Conservation (phyloP, 37 sponge, comb jelly and placozoan genomes). For the Beroe ovata region DNA sequence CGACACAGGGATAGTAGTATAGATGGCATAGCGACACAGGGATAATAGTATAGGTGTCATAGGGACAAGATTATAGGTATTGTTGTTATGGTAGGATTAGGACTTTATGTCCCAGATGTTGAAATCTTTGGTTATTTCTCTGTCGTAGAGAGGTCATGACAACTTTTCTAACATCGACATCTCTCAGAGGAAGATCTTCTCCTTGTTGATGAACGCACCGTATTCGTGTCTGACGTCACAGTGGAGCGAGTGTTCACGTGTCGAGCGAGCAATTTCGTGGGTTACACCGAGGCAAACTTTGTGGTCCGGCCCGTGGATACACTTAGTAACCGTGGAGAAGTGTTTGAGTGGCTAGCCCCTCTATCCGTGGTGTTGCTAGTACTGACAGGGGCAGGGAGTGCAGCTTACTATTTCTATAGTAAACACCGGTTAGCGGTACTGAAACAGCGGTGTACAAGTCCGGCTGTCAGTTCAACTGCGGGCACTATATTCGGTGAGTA, state of each 20-base stretch:
- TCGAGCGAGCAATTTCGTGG: conserved; percentile 20
- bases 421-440: conserved; percentile 17
- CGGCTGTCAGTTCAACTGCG: background rate
- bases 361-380: conserved; percentile 16
- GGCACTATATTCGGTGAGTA: conserved; percentile 36
- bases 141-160: no score
- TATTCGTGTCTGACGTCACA: conserved; percentile 47
- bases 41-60: no score
- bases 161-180: no score
- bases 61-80: no score
- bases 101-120: no score
- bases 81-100: no score
- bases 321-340: background rate
- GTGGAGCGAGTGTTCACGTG: background rate
- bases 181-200: background rate
- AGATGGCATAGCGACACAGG: no score
- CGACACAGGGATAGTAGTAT: no score
- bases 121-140: no score
- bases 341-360: conserved; percentile 30
- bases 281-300: background rate
- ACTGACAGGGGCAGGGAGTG: conserved; percentile 3
- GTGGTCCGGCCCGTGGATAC: background rate
- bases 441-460: conserved; percentile 7
- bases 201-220: background rate
- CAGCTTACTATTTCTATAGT: conserved; percentile 32